Conservation (phyloP, 2,797 vertebrate species). For the Oreonectes daqikongensis region DNA sequence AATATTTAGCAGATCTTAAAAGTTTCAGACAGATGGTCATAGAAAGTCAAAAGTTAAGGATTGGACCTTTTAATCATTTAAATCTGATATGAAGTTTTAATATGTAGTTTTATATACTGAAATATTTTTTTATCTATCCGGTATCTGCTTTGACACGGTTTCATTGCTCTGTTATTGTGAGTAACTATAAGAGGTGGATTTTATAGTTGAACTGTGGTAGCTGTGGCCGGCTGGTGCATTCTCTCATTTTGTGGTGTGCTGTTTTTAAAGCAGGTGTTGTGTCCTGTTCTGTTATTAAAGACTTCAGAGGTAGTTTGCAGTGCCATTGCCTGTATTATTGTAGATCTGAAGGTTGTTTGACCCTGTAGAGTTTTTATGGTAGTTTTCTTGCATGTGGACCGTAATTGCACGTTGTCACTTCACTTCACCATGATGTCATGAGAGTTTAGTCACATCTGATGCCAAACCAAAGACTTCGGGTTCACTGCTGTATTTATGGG, state of each 20-base stretch:
- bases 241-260: neutral
- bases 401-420: slow-evolving; percentile 50
- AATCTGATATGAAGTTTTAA: too few species aligned
- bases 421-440: slow-evolving; percentile 50
- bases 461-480: slow-evolving; percentile 58
- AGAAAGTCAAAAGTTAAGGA: too few species aligned
- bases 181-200: neutral
- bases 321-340: neutral
- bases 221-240: neutral
- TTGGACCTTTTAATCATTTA: too few species aligned
- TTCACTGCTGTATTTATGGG: slow-evolving; percentile 64
- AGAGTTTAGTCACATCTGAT: slow-evolving; percentile 56
- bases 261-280: slow-evolving; percentile 8
- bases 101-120: too few species aligned
- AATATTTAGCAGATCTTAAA: too few species aligned
- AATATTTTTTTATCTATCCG: too few species aligned
- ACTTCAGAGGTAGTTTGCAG: neutral
- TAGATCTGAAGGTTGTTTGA: slow-evolving; percentile 3
- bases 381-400: slow-evolving; percentile 44
- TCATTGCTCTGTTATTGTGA: neutral
- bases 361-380: neutral
- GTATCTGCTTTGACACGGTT: too few species aligned
- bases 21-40: too few species aligned
- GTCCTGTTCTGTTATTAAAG: slow-evolving; percentile 6
- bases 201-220: neutral